These are phyloP conservation scores for Nomada ferruginata DNA, from an alignment of 2,888 invertebrate genomes.

Conservation along the genomic window DNA sequence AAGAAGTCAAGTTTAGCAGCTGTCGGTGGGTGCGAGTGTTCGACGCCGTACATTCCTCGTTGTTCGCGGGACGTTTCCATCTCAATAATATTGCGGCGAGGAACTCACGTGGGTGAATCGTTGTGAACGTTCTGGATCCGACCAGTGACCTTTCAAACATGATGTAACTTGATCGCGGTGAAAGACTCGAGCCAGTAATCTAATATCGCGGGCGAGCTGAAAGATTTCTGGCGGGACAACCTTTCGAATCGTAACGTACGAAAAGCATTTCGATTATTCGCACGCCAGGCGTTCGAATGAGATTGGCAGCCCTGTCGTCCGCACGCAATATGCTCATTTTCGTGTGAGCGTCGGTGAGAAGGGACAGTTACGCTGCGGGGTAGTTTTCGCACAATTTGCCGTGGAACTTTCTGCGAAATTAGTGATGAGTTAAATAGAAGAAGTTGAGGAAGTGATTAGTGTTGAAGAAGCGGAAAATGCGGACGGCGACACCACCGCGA, in stretches of 20 bases:
- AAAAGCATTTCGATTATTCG: constrained; percentile 10
- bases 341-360: neutral
- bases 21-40: constrained; percentile 7
- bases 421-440: constrained; percentile 25
- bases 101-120: constrained; percentile 55
- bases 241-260: constrained; percentile 23
- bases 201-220: constrained; percentile 5
- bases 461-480: constrained; percentile 60
- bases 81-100: neutral
- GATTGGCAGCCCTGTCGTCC: neutral
- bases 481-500: constrained; percentile 70
- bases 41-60: neutral
- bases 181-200: constrained; percentile 42
- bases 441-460: constrained; percentile 23
- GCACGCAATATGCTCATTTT: neutral
- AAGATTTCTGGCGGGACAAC: constrained; percentile 33
- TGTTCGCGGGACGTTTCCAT: no score
- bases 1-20: constrained; percentile 20
- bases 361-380: neutral
- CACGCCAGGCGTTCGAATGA: neutral
- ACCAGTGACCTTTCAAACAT: constrained; percentile 60
- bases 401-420: neutral
- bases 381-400: neutral
- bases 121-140: constrained; percentile 26
- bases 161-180: constrained; percentile 51